Conservation (phyloP, 1,140 invertebrate species). For the Drosophila sulfurigaster region DNA sequence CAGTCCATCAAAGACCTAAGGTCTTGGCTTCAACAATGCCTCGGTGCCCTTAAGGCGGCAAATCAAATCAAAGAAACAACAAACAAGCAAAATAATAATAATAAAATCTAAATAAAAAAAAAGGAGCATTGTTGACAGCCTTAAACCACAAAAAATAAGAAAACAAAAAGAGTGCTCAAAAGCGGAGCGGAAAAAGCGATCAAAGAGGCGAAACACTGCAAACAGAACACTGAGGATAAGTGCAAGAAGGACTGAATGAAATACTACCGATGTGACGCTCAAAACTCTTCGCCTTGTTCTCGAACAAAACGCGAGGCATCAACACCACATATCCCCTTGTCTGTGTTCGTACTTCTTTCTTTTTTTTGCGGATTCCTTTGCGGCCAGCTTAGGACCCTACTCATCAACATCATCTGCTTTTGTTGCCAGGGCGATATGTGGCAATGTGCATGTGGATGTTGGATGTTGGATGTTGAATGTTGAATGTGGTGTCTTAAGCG, state of each 20-base stretch:
- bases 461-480: no score
- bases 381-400: constrained; percentile 63
- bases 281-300: constrained; percentile 31
- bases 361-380: constrained; percentile 45
- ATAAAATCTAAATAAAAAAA: constrained; percentile 44
- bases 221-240: constrained; percentile 29
- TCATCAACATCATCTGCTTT: constrained; percentile 52
- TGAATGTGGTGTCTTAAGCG: constrained; percentile 60
- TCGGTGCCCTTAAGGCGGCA: constrained; percentile 68
- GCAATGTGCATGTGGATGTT: constrained; percentile 2
- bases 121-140: constrained; percentile 51
- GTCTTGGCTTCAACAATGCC: constrained; percentile 38
- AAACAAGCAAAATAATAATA: constrained; percentile 71
- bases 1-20: constrained; percentile 43
- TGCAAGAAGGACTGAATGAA: constrained; percentile 9
- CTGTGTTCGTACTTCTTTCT: not conserved
- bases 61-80: constrained; percentile 80
- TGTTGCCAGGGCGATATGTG: constrained; percentile 48
- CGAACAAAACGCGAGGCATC: constrained; percentile 44
- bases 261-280: not conserved
- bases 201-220: constrained; percentile 60
- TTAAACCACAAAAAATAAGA: constrained; percentile 68
- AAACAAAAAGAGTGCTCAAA: constrained; percentile 72
- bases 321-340: constrained; percentile 25
- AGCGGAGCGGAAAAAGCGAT: constrained; percentile 82